A percentile compares a stretch with the other conserved stretches of the same genome.
phyloP scores from a whole-genome alignment of 2,113 vertebrate species.

The Pelmatolapia mariae region DNA sequence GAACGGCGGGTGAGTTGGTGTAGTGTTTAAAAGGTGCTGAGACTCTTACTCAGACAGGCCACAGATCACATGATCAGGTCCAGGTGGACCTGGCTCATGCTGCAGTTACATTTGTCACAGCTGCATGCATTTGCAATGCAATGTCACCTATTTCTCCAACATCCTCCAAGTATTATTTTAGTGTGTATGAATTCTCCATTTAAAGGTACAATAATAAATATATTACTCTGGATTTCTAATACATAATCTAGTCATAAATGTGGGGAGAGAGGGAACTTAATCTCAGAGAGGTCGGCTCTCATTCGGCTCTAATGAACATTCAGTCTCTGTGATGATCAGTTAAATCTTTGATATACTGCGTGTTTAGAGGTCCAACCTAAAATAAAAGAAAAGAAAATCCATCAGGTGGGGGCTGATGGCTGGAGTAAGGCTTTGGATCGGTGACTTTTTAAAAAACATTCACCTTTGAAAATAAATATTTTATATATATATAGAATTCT shows the following conservation, averaged over 20 bases:
- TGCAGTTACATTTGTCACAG: not conserved
- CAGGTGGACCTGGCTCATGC: slow-evolving; percentile 5
- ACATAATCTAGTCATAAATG: slow-evolving; percentile 33
- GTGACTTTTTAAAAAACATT: slow-evolving; percentile 66
- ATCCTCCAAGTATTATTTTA: not conserved
- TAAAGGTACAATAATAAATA: slow-evolving; percentile 45
- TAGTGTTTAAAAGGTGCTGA: slow-evolving; percentile 51
- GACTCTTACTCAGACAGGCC: slow-evolving; percentile 41
- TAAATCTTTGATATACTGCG: slow-evolving; percentile 58
- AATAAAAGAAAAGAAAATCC: slow-evolving; percentile 34
- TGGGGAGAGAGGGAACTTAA: slow-evolving; percentile 21
- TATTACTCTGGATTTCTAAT: slow-evolving; percentile 56
- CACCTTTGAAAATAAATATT: slow-evolving; percentile 77
- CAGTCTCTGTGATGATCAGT: slow-evolving; percentile 31
- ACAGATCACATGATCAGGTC: slow-evolving; percentile 14
- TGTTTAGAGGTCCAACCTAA: slow-evolving; percentile 65
- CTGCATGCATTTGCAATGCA: slow-evolving; percentile 9
- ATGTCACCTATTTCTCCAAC: not conserved
- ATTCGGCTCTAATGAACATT: slow-evolving; percentile 51
- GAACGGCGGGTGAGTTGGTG: slow-evolving; percentile 5
- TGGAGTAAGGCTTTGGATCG: slow-evolving; percentile 81
- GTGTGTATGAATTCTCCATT: slow-evolving; percentile 23
- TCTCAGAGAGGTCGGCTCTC: slow-evolving; percentile 47
- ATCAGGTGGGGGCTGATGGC: slow-evolving; percentile 53
- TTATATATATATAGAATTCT: slow-evolving; percentile 58